Percentiles rank a stretch among this genome's conserved stretches.
Evolutionary conservation across 1,140 invertebrate genomes (phyloP).

Genomic region (Apis mellifera): Amel_HAv3.1 CM009931.2:5770001-5770500

Average conservation of each 20-base stretch:
- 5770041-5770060: background rate
- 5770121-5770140: background rate
- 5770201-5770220: background rate
- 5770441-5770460: constrained; percentile 43
- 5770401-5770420: constrained; percentile 60
- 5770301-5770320: constrained; percentile 45
- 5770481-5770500: constrained; percentile 47
- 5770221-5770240: constrained; percentile 31
- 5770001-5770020: background rate
- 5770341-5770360: constrained; percentile 68
- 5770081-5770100: background rate
- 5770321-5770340: constrained; percentile 50
- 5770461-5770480: constrained; percentile 34
- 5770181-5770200: background rate
- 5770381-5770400: constrained; percentile 64
- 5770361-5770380: constrained; percentile 57
- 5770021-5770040: background rate
- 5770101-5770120: background rate
- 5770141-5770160: constrained; percentile 16
- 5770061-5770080: background rate
- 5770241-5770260: constrained; percentile 62
- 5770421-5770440: constrained; percentile 44
- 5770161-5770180: constrained; percentile 1
- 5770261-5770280: constrained; percentile 49
- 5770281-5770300: constrained; percentile 31